Percentiles rank a stretch among this genome's conserved stretches.
Evolutionary conservation across 1,140 invertebrate genomes (phyloP).

Genomic region (Ceratina australensis): DNA sequence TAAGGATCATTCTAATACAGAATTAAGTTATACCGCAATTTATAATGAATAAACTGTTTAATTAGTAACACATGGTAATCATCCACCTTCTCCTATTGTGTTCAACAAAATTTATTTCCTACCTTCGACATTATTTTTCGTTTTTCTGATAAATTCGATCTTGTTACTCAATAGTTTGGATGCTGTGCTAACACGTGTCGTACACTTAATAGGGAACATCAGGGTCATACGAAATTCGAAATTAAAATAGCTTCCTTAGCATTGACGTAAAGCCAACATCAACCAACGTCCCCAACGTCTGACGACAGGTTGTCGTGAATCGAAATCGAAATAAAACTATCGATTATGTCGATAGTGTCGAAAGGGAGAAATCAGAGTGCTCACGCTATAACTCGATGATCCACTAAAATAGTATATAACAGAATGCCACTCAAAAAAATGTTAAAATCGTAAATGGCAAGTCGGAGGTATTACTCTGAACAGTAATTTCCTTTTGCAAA

Average conservation of each 20-base stretch:
- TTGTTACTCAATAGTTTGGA: neutral
- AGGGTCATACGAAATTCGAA: slow-evolving; percentile 53
- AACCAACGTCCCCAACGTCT: neutral
- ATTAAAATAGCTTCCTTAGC: slow-evolving; percentile 55
- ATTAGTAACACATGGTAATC: slow-evolving; percentile 42
- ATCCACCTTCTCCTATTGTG: neutral
- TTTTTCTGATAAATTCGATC: neutral
- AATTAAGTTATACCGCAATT: neutral
- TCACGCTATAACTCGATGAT: too few species aligned
- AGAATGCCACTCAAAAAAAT: too few species aligned
- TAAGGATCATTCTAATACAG: neutral
- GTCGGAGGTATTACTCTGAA: too few species aligned
- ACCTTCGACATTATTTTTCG: slow-evolving; percentile 48
- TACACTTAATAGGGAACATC: slow-evolving; percentile 35
- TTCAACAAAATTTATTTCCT: neutral
- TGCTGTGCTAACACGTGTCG: slow-evolving; percentile 4
- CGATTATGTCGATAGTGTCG: slow-evolving; percentile 13
- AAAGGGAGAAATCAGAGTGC: too few species aligned
- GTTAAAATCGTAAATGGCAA: too few species aligned
- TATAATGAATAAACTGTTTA: neutral
- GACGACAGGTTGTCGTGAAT: slow-evolving; percentile 45
- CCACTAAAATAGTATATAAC: too few species aligned
- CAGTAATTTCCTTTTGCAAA: too few species aligned
- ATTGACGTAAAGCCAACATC: slow-evolving; percentile 37
- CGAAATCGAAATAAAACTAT: slow-evolving; percentile 30